Evolutionary conservation across 2,888 invertebrate genomes (phyloP).

Genomic region (Leptodirus hochenwartii): DNA sequence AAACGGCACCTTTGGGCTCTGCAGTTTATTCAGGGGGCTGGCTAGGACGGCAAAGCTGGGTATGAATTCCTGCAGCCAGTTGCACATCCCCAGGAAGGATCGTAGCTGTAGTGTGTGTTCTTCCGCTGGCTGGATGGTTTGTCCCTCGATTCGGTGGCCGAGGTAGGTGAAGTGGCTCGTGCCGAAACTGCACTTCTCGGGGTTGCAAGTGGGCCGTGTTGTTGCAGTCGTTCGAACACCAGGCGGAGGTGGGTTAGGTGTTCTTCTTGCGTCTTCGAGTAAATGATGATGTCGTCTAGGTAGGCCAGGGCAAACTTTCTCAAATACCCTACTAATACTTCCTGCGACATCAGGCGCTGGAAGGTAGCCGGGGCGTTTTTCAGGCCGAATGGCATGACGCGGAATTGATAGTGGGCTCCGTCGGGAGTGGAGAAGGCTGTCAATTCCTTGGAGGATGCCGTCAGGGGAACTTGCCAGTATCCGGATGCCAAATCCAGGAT

Average conservation of each 20-base stretch:
- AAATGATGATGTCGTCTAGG: constrained; percentile 17
- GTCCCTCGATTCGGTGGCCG: constrained; percentile 10
- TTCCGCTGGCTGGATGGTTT: constrained; percentile 9
- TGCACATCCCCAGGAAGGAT: constrained; percentile 12
- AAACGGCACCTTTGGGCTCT: too few relatives aligned
- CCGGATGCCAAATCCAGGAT: constrained; percentile 17
- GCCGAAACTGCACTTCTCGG: constrained; percentile 12
- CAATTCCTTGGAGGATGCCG: constrained; percentile 10
- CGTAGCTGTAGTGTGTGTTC: constrained; percentile 10
- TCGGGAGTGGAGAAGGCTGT: constrained; percentile 17
- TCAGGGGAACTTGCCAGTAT: constrained; percentile 19
- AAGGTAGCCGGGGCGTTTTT: constrained; percentile 17
- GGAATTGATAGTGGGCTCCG: constrained; percentile 16
- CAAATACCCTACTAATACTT: constrained; percentile 13
- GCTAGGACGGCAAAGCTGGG: constrained; percentile 4
- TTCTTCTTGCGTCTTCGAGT: constrained; percentile 10
- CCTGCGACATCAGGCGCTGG: constrained; percentile 16
- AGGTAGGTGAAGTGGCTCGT: constrained; percentile 9
- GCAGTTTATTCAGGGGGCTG: too few relatives aligned
- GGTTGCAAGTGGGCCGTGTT: constrained; percentile 10
- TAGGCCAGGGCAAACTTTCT: constrained; percentile 13
- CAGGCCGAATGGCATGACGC: constrained; percentile 17
- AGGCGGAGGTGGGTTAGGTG: constrained; percentile 11
- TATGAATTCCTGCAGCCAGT: constrained; percentile 10
- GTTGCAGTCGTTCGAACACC: constrained; percentile 12